These are phyloP conservation scores for Trachymyrmex cornetzi DNA, from an alignment of 1,140 invertebrate genomes.

Conservation along the genomic window DNA sequence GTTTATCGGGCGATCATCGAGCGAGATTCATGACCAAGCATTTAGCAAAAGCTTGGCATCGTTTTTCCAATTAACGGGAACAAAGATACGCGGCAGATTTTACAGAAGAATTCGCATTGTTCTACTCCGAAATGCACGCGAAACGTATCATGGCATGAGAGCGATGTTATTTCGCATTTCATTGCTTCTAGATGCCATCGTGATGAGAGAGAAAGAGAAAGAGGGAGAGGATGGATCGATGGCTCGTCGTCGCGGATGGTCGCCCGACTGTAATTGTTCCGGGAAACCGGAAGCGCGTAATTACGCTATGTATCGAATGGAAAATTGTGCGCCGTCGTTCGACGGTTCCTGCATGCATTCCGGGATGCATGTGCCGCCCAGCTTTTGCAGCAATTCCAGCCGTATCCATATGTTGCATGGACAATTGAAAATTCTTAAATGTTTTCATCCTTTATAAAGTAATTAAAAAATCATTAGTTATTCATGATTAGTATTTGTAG, in stretches of 20 bases:
- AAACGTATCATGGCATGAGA: constrained; percentile 12
- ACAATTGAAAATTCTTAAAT: not conserved
- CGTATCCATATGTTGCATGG: not conserved
- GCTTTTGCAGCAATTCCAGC: constrained; percentile 41
- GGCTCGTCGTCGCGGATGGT: constrained; percentile 48
- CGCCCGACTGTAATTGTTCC: constrained; percentile 58
- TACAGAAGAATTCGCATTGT: constrained; percentile 31
- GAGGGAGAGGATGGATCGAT: constrained; percentile 50
- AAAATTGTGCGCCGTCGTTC: constrained; percentile 37
- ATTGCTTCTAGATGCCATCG: constrained; percentile 45
- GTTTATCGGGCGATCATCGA: constrained; percentile 30
- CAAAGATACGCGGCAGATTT: not conserved
- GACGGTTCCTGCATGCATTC: constrained; percentile 26
- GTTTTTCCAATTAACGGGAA: constrained; percentile 14
- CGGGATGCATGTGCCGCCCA: not conserved
- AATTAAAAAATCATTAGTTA: not conserved
- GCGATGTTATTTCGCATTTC: constrained; percentile 38
- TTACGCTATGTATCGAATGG: constrained; percentile 48
- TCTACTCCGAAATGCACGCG: constrained; percentile 30
- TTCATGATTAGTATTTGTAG: not conserved
- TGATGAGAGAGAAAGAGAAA: constrained; percentile 41
- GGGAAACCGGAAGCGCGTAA: constrained; percentile 68
- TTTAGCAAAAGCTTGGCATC: not conserved
- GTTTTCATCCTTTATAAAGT: not conserved
- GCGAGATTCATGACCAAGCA: not conserved